Evolutionary conservation across 2,113 vertebrate genomes (phyloP).

Genomic region (Apaloderma vittatum): DNA sequence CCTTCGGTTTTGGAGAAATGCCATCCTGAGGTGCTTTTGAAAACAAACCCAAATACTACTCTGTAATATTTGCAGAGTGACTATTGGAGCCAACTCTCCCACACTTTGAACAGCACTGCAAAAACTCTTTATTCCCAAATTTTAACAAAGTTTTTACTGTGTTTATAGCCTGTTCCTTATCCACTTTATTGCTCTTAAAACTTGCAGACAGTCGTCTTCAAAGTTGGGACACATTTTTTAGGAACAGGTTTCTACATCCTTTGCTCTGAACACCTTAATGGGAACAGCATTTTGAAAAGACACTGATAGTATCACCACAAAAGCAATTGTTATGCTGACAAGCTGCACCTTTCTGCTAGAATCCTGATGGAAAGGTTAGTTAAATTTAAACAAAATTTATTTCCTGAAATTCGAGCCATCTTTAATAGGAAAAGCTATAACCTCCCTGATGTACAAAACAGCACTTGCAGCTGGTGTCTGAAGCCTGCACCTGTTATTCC

Average conservation of each 20-base stretch:
- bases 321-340: neutral
- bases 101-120: neutral
- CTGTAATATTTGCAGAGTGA: neutral
- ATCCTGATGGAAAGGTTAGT: neutral
- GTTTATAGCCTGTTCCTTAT: neutral
- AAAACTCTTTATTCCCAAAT: neutral
- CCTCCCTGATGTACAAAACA: neutral
- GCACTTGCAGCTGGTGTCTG: slow-evolving; percentile 43
- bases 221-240: slow-evolving; percentile 10
- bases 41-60: neutral
- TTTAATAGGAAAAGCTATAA: slow-evolving; percentile 35
- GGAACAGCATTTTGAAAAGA: neutral
- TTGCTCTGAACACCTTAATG: neutral
- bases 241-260: neutral
- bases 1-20: slow-evolving; percentile 25
- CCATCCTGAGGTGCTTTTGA: neutral
- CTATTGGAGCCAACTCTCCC: neutral
- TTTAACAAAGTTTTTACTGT: neutral
- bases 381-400: slow-evolving; percentile 34
- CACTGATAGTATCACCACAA: neutral
- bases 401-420: neutral
- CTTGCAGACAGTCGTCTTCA: neutral
- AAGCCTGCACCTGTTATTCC: slow-evolving; percentile 53
- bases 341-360: neutral
- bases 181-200: neutral